Evolutionary conservation across 2,888 invertebrate genomes (phyloP).

Genomic region (Netelia fuscicornis): DNA sequence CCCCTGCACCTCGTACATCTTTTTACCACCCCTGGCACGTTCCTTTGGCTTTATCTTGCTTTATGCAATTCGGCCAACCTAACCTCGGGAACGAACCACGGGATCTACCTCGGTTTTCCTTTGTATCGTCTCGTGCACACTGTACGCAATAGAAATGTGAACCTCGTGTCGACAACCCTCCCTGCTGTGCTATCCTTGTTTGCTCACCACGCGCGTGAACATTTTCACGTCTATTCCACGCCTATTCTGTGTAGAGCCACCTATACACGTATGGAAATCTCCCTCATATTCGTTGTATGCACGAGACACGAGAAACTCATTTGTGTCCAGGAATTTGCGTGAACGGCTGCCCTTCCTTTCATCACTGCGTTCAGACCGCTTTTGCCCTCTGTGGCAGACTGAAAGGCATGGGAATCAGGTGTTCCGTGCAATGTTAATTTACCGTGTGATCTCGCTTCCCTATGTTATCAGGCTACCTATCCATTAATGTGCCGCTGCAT

Average conservation of each 20-base stretch:
- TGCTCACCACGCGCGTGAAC: slow-evolving; percentile 25
- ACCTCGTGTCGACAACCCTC: slow-evolving; percentile 30
- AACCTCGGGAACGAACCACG: slow-evolving; percentile 39
- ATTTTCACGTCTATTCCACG: slow-evolving; percentile 49
- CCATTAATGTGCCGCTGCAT: neutral
- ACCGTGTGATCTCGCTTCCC: neutral
- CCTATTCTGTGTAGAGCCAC: slow-evolving; percentile 52
- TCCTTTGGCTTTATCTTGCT: slow-evolving; percentile 38
- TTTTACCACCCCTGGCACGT: slow-evolving; percentile 25
- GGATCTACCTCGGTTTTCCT: neutral
- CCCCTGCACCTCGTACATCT: slow-evolving; percentile 30
- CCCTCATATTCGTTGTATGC: neutral
- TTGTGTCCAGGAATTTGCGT: slow-evolving; percentile 51
- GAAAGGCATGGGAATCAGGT: slow-evolving; percentile 19
- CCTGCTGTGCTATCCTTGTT: neutral
- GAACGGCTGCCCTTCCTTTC: slow-evolving; percentile 41
- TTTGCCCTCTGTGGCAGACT: neutral
- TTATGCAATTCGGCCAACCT: slow-evolving; percentile 44
- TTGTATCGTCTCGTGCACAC: slow-evolving; percentile 36
- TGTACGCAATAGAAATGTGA: slow-evolving; percentile 28
- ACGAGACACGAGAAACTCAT: slow-evolving; percentile 20
- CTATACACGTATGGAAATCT: neutral
- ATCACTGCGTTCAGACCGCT: slow-evolving; percentile 19
- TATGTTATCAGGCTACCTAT: neutral
- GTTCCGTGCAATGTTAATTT: neutral